Evolutionary conservation across 2,113 vertebrate genomes (phyloP).

Genomic region (Etheostoma spectabile): DNA sequence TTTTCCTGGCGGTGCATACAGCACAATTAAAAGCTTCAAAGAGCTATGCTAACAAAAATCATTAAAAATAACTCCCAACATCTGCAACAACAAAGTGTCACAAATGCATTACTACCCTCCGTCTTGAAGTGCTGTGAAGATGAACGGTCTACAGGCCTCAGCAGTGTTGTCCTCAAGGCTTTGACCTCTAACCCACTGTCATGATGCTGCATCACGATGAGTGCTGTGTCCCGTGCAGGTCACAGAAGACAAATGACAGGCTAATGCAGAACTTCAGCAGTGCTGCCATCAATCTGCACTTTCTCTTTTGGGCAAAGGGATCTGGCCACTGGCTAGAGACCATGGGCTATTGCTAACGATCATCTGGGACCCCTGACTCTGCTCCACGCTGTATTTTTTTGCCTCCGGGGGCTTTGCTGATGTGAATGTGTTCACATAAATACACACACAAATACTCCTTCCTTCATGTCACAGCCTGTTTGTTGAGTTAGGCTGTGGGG

Average conservation of each 20-base stretch:
- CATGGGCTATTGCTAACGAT: slow-evolving; percentile 29
- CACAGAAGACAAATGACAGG: slow-evolving; percentile 50
- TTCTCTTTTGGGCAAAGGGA: slow-evolving; percentile 43
- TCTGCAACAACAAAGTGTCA: slow-evolving; percentile 19
- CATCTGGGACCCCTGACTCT: slow-evolving; percentile 35
- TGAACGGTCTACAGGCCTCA: slow-evolving; percentile 12
- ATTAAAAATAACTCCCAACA: background rate
- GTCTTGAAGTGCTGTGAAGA: slow-evolving; percentile 20
- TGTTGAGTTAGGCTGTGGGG: slow-evolving; percentile 67
- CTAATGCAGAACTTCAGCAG: slow-evolving; percentile 20
- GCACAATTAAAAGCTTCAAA: background rate
- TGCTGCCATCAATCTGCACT: slow-evolving; percentile 47
- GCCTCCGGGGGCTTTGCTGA: slow-evolving; percentile 22
- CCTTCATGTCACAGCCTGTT: slow-evolving; percentile 64
- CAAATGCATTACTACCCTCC: background rate
- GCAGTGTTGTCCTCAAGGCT: slow-evolving; percentile 23
- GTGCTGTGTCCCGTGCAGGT: slow-evolving; percentile 31
- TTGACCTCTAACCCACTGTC: slow-evolving; percentile 47
- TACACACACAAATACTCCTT: slow-evolving; percentile 21
- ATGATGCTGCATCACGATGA: slow-evolving; percentile 37
- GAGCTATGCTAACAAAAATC: background rate
- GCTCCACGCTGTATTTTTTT: background rate
- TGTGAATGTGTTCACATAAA: slow-evolving; percentile 17
- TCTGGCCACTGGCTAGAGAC: slow-evolving; percentile 18
- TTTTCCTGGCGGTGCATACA: background rate